Conservation (phyloP, 2,888 invertebrate species). For the Strigamia transsilvanica region DNA sequence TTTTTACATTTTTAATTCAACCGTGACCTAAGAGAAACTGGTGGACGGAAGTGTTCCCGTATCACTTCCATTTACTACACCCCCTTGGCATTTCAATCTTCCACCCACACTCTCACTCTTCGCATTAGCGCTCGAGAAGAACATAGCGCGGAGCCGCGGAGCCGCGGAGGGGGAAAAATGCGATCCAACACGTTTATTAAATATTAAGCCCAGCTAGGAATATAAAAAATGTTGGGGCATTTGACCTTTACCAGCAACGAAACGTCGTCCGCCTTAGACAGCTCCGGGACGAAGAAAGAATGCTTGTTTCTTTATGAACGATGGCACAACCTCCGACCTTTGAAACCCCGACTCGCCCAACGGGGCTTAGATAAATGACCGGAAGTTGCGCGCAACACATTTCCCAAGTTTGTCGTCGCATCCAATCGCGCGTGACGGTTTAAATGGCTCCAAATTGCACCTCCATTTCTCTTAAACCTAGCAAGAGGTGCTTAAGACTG, state of each 20-base stretch:
- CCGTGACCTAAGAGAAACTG: conserved; percentile 31
- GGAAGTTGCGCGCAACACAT: background rate
- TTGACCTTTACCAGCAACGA: conserved; percentile 12
- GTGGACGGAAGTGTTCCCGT: conserved; percentile 25
- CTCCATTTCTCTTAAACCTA: background rate
- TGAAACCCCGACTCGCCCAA: background rate
- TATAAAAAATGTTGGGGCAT: background rate
- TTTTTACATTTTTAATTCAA: background rate
- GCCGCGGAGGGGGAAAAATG: no score
- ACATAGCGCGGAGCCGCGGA: no score
- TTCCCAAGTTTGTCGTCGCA: background rate
- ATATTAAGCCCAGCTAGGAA: background rate
- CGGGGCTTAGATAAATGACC: conserved; percentile 30
- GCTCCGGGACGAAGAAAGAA: conserved; percentile 25
- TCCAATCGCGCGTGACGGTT: background rate
- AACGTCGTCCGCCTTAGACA: conserved; percentile 6
- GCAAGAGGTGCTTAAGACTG: background rate
- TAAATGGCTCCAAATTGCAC: background rate
- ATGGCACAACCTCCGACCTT: conserved; percentile 13
- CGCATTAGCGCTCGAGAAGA: background rate
- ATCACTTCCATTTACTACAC: conserved; percentile 5
- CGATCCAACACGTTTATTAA: conserved; percentile 19
- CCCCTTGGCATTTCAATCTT: conserved; percentile 14
- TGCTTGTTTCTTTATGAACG: background rate
- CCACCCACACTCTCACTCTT: conserved; percentile 8